A percentile compares a stretch with the other conserved stretches of the same genome.
Evolutionary conservation across 2,113 vertebrate species (phyloP).

Genomic region (Melospiza melodia): DNA sequence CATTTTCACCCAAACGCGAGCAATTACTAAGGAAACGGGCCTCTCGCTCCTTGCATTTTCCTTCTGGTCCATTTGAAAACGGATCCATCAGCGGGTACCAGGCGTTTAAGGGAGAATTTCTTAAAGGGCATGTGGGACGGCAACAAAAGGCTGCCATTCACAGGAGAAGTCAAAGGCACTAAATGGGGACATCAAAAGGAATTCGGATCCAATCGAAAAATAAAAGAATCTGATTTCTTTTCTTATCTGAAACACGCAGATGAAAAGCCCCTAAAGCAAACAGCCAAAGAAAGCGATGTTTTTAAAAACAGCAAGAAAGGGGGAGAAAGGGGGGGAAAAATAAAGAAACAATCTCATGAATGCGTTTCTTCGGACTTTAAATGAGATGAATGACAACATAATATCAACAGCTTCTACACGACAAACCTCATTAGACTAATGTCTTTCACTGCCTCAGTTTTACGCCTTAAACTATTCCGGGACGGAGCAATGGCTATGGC

Average conservation of each 20-base stretch:
- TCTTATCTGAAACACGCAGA: constrained; percentile 74
- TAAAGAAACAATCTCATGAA: constrained; percentile 84
- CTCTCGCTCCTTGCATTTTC: constrained; percentile 67
- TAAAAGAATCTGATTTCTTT: constrained; percentile 82
- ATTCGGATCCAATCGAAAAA: constrained; percentile 83
- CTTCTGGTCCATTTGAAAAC: constrained; percentile 78
- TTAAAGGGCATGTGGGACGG: constrained; percentile 75
- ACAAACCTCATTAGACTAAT: constrained; percentile 62
- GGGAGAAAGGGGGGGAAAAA: constrained; percentile 67
- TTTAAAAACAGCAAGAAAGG: constrained; percentile 68
- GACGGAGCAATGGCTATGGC: neutral
- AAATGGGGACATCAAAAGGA: constrained; percentile 83
- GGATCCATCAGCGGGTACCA: constrained; percentile 80
- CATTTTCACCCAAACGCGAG: constrained; percentile 72
- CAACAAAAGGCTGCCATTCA: constrained; percentile 83
- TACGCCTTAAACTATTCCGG: constrained; percentile 41
- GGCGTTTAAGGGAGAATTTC: constrained; percentile 75
- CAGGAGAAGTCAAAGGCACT: constrained; percentile 78
- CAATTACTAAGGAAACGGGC: constrained; percentile 81
- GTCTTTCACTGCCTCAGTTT: constrained; percentile 53
- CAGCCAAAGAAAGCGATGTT: constrained; percentile 79
- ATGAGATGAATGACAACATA: constrained; percentile 73
- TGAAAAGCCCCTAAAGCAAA: constrained; percentile 86
- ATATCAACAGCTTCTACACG: constrained; percentile 68
- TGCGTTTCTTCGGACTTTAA: constrained; percentile 76